phyloP scores from a whole-genome alignment of 2,888 invertebrate genomes.

The Tachina fera region DNA sequence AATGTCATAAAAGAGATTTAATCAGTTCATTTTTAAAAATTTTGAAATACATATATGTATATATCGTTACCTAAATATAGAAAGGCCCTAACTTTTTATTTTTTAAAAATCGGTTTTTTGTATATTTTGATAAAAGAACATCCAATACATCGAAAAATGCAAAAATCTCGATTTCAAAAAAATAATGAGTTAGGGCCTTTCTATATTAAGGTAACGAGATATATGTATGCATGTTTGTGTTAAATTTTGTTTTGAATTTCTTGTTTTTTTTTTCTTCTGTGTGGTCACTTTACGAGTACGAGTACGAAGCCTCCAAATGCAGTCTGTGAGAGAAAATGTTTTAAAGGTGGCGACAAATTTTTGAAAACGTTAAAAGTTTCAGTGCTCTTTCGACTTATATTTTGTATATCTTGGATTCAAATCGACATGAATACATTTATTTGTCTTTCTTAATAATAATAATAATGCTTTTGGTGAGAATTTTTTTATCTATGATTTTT shows the following conservation, averaged over 20 bases:
- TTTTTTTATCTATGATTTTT: conserved; percentile 27
- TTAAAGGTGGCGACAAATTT: conserved; percentile 34
- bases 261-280: conserved; percentile 19
- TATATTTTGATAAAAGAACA: no score
- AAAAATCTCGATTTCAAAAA: no score
- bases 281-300: not conserved
- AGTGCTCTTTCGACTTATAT: conserved; percentile 22
- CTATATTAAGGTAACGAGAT: no score
- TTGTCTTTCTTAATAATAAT: conserved; percentile 14
- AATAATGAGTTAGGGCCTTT: no score
- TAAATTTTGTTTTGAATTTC: conserved; percentile 8
- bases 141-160: no score
- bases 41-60: not conserved
- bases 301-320: conserved; percentile 24
- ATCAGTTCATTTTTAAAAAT: not conserved
- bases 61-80: no score
- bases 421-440: conserved; percentile 9
- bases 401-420: conserved; percentile 26
- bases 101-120: no score
- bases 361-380: conserved; percentile 16
- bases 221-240: no score
- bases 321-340: conserved; percentile 39
- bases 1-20: not conserved
- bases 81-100: no score
- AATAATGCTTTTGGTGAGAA: conserved; percentile 29